Conservation (phyloP, 2,113 vertebrate genomes). For the Athene noctua region DNA sequence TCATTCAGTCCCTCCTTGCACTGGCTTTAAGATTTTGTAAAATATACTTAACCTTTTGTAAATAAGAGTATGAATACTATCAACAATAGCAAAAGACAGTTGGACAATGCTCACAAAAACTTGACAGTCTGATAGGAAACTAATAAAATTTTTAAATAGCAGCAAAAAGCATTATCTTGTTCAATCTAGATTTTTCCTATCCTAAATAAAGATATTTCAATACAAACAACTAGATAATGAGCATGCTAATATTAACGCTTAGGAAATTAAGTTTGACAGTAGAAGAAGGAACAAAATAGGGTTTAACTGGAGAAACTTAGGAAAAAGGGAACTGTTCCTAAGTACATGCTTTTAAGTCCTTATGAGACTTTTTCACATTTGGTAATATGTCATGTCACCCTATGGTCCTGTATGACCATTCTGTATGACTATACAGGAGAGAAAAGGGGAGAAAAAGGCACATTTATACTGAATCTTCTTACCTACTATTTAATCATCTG, state of each 20-base stretch:
- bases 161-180: not conserved
- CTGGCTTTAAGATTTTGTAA: not conserved
- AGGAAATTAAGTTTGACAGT: not conserved
- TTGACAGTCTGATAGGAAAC: not conserved
- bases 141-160: not conserved
- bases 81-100: not conserved
- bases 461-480: not conserved
- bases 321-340: not conserved
- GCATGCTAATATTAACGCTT: not conserved
- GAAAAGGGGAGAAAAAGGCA: not conserved
- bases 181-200: not conserved
- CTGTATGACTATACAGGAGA: not conserved
- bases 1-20: not conserved
- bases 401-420: not conserved
- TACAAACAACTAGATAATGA: not conserved
- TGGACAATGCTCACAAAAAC: not conserved
- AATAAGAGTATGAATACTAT: not conserved
- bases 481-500: not conserved
- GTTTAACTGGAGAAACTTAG: not conserved
- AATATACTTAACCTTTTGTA: not conserved
- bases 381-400: not conserved
- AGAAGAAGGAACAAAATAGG: not conserved
- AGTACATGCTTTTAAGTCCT: not conserved
- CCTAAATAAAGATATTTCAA: not conserved
- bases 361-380: not conserved